A percentile compares a stretch with the other conserved stretches of the same genome.
These are phyloP conservation scores for Orius laevigatus DNA, from an alignment of 1,140 invertebrate genomes.

Conservation along the genomic window DNA sequence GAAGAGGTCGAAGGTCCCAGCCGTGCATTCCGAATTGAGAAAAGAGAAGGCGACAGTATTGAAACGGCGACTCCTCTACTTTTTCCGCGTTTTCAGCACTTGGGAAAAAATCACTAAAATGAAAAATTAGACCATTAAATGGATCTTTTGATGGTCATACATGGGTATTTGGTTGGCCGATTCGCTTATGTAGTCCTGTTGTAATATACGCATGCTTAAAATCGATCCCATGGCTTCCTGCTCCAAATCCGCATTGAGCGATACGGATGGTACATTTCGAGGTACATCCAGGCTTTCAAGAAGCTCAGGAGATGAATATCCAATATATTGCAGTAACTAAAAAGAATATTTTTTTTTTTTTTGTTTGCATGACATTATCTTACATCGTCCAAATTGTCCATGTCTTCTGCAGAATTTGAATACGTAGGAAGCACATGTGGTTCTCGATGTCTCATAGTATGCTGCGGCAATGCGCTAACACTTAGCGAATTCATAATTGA, in stretches of 20 bases:
- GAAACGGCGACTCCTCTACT: constrained; percentile 41
- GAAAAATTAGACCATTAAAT: neutral
- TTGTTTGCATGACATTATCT: constrained; percentile 24
- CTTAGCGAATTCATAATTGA: constrained; percentile 17
- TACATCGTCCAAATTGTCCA: constrained; percentile 88
- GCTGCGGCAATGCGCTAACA: constrained; percentile 30
- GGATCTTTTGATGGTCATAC: neutral
- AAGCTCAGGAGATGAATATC: constrained; percentile 82
- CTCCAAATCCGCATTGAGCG: constrained; percentile 50
- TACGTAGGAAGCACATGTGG: constrained; percentile 61
- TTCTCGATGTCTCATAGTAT: constrained; percentile 50
- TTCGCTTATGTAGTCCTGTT: constrained; percentile 47
- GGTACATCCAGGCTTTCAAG: constrained; percentile 47
- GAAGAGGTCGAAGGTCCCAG: constrained; percentile 69
- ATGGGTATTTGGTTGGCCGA: constrained; percentile 17
- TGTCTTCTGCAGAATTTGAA: constrained; percentile 66
- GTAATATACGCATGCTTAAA: constrained; percentile 59
- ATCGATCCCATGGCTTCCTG: constrained; percentile 71
- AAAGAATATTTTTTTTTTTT: constrained; percentile 20
- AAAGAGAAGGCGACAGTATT: constrained; percentile 72
- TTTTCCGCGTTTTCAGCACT: neutral
- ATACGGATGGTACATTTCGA: constrained; percentile 48
- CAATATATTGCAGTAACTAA: constrained; percentile 76
- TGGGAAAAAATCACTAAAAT: neutral
- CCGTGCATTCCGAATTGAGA: constrained; percentile 78